Evolutionary conservation across 1,140 invertebrate genomes (phyloP), one percentile per base, ranked within the genome.

Genomic region (Asobara japonica): DNA sequence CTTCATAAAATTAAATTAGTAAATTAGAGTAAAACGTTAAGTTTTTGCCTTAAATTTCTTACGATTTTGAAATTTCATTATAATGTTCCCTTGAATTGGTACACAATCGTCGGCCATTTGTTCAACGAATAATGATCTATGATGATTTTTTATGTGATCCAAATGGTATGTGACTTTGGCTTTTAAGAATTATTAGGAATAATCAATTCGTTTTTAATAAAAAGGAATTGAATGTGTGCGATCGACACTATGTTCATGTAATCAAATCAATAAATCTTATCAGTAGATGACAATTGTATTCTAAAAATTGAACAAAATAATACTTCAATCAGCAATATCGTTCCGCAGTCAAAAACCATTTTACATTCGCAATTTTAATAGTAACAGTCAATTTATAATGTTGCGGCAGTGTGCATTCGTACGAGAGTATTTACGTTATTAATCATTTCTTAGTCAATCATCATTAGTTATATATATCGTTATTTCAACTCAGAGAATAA

Each of bases 341-440:
- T 31, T 25, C 18, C 36, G 65, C 65, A 4, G 38, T 45, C 1
- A 38, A 27, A 38, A 41, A 20, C 13, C 18, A 38, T 66, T 66
- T 66, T 66, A 41, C 6, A 41, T 36, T 66, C 20, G 25, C 25
- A 20, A 45, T 1, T 41, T 18, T 25, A 61, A 68, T 78, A 78
- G 56, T 73, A 80, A 82, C 75, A 80, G 75, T 83, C 71, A 79
- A 82, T 66, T 82, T 78, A 82, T 77, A 82, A 82, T 79, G 79
- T 77, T 79, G 76, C 77, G 81, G 81, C 82, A 84, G 83, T 83
- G 82, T 80, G 76, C 76, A 79, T 78, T 78, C 66, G 69, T 69
- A n/a, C n/a, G n/a, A n/a, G n/a, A n/a, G 75, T 82, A 82, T 79
- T 36, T 69, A 29, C 45, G 38, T 65, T 73, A 38, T 41, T 61